These are phyloP conservation scores for Heterotilapia buettikoferi DNA, from an alignment of 2,113 vertebrate species.

Conservation along the genomic window DNA sequence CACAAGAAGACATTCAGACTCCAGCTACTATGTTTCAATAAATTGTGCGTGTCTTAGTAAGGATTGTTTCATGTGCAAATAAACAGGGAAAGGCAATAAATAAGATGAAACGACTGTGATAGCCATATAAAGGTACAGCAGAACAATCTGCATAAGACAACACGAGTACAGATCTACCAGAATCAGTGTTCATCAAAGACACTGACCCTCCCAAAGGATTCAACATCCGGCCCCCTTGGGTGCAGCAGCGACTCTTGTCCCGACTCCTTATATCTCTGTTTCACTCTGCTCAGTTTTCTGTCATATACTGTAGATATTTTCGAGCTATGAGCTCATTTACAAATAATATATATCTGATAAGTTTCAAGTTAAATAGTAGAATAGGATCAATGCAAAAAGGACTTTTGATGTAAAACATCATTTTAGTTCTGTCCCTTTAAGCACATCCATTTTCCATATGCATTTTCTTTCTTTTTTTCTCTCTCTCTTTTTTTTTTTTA, in stretches of 20 bases:
- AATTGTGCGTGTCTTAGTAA: background rate
- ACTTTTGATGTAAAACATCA: conserved; percentile 1
- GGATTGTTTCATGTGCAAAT: background rate
- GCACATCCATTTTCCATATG: background rate
- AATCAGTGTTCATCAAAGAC: conserved; percentile 38
- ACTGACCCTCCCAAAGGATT: background rate
- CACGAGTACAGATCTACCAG: conserved; percentile 19
- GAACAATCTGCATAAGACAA: conserved; percentile 22
- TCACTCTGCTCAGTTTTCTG: background rate
- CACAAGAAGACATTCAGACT: background rate
- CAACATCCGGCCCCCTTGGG: background rate
- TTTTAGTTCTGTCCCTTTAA: background rate
- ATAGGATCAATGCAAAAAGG: background rate
- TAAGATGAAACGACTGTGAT: background rate
- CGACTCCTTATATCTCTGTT: background rate
- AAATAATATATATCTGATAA: conserved; percentile 19
- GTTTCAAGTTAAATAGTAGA: background rate
- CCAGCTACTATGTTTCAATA: background rate
- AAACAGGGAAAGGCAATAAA: background rate
- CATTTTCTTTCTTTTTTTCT: background rate
- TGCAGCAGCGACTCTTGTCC: background rate
- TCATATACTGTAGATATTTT: background rate
- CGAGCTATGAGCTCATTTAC: conserved; percentile 29
- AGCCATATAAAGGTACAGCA: background rate
- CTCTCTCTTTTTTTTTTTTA: background rate